These are phyloP conservation scores for Chironomus tentans DNA, from an alignment of 2,888 invertebrate species.

Conservation along the genomic window DNA sequence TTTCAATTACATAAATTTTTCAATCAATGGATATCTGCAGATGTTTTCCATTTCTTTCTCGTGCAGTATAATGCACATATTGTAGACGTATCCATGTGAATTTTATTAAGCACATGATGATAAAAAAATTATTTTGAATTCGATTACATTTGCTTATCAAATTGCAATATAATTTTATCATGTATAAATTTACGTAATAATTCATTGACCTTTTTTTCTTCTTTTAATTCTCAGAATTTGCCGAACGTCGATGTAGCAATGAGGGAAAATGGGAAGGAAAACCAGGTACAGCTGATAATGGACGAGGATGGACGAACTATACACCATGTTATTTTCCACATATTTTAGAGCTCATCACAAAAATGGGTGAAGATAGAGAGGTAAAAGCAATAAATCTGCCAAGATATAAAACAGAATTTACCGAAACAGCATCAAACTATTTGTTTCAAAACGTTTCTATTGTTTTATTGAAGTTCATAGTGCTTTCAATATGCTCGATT, in stretches of 20 bases:
- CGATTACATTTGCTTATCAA: not conserved
- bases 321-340: constrained; percentile 67
- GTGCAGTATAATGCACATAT: not conserved
- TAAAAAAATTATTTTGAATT: not conserved
- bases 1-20: no score
- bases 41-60: no score
- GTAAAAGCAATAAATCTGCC: no score
- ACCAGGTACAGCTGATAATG: constrained; percentile 38
- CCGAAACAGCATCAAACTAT: no score
- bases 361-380: constrained; percentile 47
- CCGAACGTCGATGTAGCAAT: constrained; percentile 57
- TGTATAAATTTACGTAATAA: not conserved
- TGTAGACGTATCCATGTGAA: not conserved
- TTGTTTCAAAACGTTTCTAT: no score
- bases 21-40: no score
- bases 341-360: constrained; percentile 54
- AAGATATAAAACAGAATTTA: no score
- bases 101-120: not conserved
- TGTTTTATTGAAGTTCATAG: no score
- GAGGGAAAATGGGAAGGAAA: constrained; percentile 62
- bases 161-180: not conserved
- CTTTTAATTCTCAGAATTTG: constrained; percentile 49
- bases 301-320: constrained; percentile 73
- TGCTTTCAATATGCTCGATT: no score
- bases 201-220: not conserved